phyloP scores from a whole-genome alignment of 2,797 vertebrate genomes.

The Myotis daubentonii region DNA sequence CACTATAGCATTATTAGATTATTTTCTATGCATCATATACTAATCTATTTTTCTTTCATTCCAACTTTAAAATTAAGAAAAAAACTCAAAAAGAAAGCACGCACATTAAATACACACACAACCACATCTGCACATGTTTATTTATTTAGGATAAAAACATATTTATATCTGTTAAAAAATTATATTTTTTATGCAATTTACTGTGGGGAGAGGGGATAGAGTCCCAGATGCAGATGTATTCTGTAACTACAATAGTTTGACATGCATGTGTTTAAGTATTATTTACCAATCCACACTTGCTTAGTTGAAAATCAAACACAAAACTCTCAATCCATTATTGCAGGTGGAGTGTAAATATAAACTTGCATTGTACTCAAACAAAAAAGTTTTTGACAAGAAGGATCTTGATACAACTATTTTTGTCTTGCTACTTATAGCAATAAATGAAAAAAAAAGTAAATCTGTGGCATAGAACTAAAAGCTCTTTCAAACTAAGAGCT shows the following conservation, averaged over 20 bases:
- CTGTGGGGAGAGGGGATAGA: no score
- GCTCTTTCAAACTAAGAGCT: background rate
- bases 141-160: background rate
- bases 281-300: background rate
- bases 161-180: background rate
- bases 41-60: background rate
- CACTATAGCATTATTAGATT: background rate
- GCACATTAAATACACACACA: background rate
- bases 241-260: background rate
- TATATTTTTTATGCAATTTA: background rate
- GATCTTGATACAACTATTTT: background rate
- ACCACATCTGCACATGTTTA: background rate
- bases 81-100: conserved; percentile 9
- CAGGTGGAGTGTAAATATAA: background rate
- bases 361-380: background rate
- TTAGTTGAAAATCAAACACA: background rate
- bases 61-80: conserved; percentile 14
- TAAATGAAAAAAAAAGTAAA: background rate
- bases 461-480: background rate
- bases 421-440: background rate
- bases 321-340: background rate
- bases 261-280: background rate
- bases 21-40: background rate
- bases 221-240: background rate
- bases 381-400: background rate